These are phyloP conservation scores for Brachionichthys hirsutus DNA, from an alignment of 2,113 vertebrate species.

Conservation along the genomic window DNA sequence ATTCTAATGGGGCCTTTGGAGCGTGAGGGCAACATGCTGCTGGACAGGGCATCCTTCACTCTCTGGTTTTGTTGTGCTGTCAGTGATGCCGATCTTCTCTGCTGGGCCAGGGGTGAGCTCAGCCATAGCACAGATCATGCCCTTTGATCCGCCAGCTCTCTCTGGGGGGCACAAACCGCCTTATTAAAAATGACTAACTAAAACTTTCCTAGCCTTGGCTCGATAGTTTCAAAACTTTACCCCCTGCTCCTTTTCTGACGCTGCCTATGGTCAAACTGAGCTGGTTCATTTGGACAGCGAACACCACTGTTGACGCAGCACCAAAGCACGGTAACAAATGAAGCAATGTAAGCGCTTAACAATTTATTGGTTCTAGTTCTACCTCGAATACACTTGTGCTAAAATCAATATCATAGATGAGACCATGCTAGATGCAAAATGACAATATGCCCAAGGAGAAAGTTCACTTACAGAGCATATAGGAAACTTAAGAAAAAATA, in stretches of 20 bases:
- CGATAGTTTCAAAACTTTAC: slow-evolving; percentile 69
- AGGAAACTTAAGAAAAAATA: slow-evolving; percentile 35
- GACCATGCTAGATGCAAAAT: slow-evolving; percentile 57
- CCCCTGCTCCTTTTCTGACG: slow-evolving; percentile 46
- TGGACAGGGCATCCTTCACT: slow-evolving; percentile 66
- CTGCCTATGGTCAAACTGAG: slow-evolving; percentile 71
- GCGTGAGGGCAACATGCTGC: slow-evolving; percentile 67
- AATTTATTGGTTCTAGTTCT: slow-evolving; percentile 67
- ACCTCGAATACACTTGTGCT: slow-evolving; percentile 68
- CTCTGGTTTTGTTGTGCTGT: slow-evolving; percentile 68
- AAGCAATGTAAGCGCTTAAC: slow-evolving; percentile 63
- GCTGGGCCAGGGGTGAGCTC: slow-evolving; percentile 61
- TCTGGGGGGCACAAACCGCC: slow-evolving; percentile 67
- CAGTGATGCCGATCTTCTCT: slow-evolving; percentile 61
- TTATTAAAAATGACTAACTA: slow-evolving; percentile 74
- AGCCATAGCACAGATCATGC: slow-evolving; percentile 70
- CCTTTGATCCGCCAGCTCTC: slow-evolving; percentile 71
- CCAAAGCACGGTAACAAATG: slow-evolving; percentile 63
- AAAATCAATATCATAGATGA: slow-evolving; percentile 72
- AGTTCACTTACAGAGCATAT: slow-evolving; percentile 46
- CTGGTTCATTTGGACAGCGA: slow-evolving; percentile 59
- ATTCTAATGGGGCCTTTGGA: slow-evolving; percentile 69
- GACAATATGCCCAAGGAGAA: slow-evolving; percentile 57
- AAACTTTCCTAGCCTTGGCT: slow-evolving; percentile 67
- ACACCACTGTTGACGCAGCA: slow-evolving; percentile 45